Percentiles rank a stretch among this genome's conserved stretches.
These are phyloP conservation scores for Apodemus agrarius DNA, from an alignment of 2,797 vertebrate species.

Conservation along the genomic window DNA sequence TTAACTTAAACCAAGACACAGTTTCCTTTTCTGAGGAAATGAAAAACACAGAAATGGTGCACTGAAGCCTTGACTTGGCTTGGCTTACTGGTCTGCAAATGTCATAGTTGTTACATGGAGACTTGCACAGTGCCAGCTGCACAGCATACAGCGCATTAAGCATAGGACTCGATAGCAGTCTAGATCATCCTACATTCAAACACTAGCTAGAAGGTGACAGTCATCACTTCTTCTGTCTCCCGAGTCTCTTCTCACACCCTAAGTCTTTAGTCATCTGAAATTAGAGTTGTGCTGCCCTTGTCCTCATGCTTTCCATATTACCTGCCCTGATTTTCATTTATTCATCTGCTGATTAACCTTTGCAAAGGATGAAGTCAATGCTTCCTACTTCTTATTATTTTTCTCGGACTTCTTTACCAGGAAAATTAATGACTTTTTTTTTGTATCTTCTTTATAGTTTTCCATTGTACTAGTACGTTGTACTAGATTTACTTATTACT, in stretches of 20 bases:
- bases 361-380: neutral
- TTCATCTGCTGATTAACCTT: neutral
- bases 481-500: neutral
- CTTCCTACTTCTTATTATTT: neutral
- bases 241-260: neutral
- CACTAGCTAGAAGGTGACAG: neutral
- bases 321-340: neutral
- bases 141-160: too few species aligned
- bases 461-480: neutral
- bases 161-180: neutral
- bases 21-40: neutral
- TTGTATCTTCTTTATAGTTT: neutral
- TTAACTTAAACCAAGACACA: neutral
- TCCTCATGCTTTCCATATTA: neutral
- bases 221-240: neutral
- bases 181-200: neutral
- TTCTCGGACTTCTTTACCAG: neutral
- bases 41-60: neutral
- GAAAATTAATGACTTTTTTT: neutral
- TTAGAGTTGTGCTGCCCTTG: neutral
- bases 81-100: neutral
- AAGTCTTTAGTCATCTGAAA: neutral
- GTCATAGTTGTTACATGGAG: neutral
- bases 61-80: neutral
- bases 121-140: neutral